phyloP scores from a whole-genome alignment of 1,140 invertebrate genomes.

The Pararge aegeria region DNA sequence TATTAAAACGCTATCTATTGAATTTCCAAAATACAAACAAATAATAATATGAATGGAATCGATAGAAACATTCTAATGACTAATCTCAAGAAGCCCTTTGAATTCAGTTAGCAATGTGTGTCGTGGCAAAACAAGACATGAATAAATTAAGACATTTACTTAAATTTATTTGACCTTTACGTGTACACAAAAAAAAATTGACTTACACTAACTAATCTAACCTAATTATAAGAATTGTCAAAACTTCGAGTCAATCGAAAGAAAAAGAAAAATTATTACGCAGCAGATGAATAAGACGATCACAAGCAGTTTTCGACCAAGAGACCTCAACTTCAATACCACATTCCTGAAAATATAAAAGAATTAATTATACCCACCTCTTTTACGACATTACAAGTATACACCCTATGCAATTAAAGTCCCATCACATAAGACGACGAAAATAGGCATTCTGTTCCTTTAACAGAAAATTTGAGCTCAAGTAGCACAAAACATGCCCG shows the following conservation, averaged over 20 bases:
- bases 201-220: constrained; percentile 31
- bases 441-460: neutral
- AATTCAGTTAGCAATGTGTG: neutral
- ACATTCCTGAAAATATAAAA: constrained; percentile 73
- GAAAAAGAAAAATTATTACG: constrained; percentile 34
- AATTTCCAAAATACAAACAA: neutral
- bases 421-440: neutral
- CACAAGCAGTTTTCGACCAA: constrained; percentile 53
- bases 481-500: too few species aligned
- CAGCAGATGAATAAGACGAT: constrained; percentile 50
- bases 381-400: neutral
- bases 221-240: constrained; percentile 35
- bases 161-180: constrained; percentile 15
- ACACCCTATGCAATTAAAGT: neutral
- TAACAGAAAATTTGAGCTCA: too few species aligned
- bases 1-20: neutral
- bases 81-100: neutral
- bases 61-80: neutral
- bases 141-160: constrained; percentile 3
- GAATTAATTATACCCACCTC: constrained; percentile 29
- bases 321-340: constrained; percentile 64
- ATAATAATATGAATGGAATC: neutral
- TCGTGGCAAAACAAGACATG: neutral
- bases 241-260: constrained; percentile 19
- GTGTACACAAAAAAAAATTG: constrained; percentile 16